phyloP scores from a whole-genome alignment of 2,113 vertebrate genomes.

The Cryptomyrus ogoouensis region DNA sequence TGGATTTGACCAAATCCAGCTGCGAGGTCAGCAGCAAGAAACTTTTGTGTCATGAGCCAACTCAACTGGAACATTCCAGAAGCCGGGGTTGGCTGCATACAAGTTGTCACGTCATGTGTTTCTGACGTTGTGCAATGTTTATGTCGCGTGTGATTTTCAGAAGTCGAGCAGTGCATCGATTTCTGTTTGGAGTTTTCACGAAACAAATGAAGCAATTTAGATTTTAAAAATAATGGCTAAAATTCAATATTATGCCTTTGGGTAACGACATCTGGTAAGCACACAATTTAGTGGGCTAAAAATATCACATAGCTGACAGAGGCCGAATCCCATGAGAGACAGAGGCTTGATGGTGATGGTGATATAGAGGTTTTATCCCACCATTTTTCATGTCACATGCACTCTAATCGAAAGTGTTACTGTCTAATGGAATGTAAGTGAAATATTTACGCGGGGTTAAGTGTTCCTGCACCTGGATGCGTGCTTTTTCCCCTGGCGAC shows the following conservation, averaged over 20 bases:
- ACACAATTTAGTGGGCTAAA: slow-evolving; percentile 3
- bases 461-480: slow-evolving; percentile 30
- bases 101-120: neutral
- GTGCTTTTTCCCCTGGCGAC: neutral
- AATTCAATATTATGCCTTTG: slow-evolving; percentile 8
- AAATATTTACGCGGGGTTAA: slow-evolving; percentile 31
- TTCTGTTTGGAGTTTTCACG: neutral
- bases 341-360: neutral
- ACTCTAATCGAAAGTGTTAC: slow-evolving; percentile 11
- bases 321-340: neutral
- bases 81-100: neutral
- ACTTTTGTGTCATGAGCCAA: neutral
- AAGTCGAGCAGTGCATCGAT: neutral
- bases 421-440: slow-evolving; percentile 28
- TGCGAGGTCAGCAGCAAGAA: neutral
- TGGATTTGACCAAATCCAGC: neutral
- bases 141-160: neutral
- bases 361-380: neutral
- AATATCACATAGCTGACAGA: neutral
- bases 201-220: neutral
- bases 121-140: neutral
- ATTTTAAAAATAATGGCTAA: neutral
- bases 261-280: slow-evolving; percentile 9
- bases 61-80: neutral
- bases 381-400: slow-evolving; percentile 14